Evolutionary conservation across 2,888 invertebrate genomes (phyloP).

Genomic region (Melanophora roralis): DNA sequence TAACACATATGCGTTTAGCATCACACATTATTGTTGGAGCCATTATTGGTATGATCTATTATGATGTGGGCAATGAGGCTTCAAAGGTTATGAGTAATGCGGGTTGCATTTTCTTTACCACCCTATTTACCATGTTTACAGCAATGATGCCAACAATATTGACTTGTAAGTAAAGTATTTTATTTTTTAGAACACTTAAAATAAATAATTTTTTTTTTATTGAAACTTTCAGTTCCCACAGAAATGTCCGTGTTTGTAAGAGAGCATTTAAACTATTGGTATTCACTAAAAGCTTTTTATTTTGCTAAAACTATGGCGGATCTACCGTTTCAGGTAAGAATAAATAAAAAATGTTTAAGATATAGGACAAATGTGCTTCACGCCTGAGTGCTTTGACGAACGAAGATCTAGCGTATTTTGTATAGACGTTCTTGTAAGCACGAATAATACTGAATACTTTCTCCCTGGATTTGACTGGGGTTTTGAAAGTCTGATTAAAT

Average conservation of each 20-base stretch:
- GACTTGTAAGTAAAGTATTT: slow-evolving; percentile 87
- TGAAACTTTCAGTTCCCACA: slow-evolving; percentile 85
- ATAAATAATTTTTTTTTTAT: slow-evolving; percentile 36
- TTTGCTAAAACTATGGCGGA: slow-evolving; percentile 97
- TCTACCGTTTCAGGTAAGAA: slow-evolving; percentile 93
- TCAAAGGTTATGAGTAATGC: slow-evolving; percentile 96
- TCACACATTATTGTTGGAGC: slow-evolving; percentile 88
- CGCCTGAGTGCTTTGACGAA: no score
- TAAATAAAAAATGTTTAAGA: not conserved
- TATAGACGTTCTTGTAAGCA: no score
- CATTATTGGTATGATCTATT: slow-evolving; percentile 94
- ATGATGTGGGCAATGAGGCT: slow-evolving; percentile 94
- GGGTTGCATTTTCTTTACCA: slow-evolving; percentile 96
- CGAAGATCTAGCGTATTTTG: no score
- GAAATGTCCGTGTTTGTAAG: slow-evolving; percentile 97
- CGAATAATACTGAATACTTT: no score
- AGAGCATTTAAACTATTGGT: slow-evolving; percentile 98
- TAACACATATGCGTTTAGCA: slow-evolving; percentile 92
- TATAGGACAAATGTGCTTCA: no score
- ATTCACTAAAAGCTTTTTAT: slow-evolving; percentile 97
- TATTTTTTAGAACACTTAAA: not conserved
- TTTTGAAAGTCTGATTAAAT: no score
- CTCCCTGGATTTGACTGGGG: no score
- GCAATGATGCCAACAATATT: slow-evolving; percentile 99
- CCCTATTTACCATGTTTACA: slow-evolving; percentile 97